Evolutionary conservation across 2,797 vertebrate species (phyloP).

Genomic region (Podargus strigoides): DNA sequence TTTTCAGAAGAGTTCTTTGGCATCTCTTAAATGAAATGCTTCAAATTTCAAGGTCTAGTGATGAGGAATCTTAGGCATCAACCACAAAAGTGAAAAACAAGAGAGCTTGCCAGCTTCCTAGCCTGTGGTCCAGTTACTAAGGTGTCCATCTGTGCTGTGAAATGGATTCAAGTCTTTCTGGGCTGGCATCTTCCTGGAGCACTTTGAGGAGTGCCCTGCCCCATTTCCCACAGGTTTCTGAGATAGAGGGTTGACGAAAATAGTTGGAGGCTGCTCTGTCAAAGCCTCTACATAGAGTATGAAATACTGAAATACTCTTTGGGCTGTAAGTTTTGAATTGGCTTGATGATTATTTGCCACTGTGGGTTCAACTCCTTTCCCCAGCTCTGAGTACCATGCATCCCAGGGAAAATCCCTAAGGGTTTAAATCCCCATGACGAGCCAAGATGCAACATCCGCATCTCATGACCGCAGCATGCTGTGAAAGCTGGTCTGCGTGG

Average conservation of each 20-base stretch:
- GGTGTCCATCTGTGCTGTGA: background rate
- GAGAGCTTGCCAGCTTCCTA: background rate
- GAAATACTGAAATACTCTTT: background rate
- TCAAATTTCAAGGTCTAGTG: background rate
- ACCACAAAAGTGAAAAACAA: background rate
- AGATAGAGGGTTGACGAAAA: background rate
- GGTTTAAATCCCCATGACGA: background rate
- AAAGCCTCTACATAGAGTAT: background rate
- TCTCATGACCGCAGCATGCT: background rate
- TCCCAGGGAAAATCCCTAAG: background rate
- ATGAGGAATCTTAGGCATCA: conserved; percentile 6
- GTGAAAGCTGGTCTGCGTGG: background rate
- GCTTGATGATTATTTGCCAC: background rate
- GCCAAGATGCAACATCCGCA: background rate
- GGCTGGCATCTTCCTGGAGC: background rate
- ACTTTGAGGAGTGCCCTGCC: background rate
- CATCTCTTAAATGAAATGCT: background rate
- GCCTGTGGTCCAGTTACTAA: background rate
- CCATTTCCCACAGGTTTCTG: background rate
- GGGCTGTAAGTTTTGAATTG: background rate
- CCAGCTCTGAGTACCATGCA: background rate
- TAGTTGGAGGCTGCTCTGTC: background rate
- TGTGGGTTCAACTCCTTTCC: background rate
- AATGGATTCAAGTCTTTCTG: background rate
- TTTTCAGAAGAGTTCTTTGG: background rate